Percentiles rank a stretch among this genome's conserved stretches.
phyloP scores from a whole-genome alignment of 2,113 vertebrate genomes.

The Lophura nycthemera region DNA sequence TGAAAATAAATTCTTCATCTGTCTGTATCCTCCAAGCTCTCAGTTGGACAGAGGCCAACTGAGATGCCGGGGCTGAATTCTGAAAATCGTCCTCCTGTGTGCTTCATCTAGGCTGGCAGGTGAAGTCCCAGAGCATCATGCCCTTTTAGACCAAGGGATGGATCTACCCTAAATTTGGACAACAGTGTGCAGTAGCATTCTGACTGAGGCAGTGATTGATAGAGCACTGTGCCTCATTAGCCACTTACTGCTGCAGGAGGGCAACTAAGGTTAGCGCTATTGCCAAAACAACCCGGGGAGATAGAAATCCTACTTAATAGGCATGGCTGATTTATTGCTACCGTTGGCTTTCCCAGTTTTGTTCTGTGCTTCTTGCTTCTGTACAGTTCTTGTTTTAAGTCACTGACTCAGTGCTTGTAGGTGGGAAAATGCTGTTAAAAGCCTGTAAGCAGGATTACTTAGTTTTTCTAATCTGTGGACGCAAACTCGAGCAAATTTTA shows the following conservation, averaged over 20 bases:
- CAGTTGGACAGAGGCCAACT: not conserved
- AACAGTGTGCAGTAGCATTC: conserved; percentile 22
- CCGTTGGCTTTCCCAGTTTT: conserved; percentile 14
- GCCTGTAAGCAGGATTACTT: not conserved
- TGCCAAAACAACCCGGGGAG: conserved; percentile 72
- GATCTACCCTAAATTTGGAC: not conserved
- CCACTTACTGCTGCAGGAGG: conserved; percentile 60
- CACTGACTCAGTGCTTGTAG: not conserved
- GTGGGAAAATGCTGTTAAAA: not conserved
- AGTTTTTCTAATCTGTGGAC: not conserved
- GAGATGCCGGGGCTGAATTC: not conserved
- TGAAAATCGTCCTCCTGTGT: not conserved
- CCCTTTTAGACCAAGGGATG: conserved; percentile 13
- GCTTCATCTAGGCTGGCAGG: not conserved
- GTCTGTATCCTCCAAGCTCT: not conserved
- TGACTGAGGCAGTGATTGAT: conserved; percentile 59
- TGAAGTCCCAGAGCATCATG: not conserved
- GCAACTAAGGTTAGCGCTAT: conserved; percentile 35
- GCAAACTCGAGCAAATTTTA: conserved; percentile 21
- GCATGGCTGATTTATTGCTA: conserved; percentile 50
- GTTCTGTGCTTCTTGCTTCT: not conserved
- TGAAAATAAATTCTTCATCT: not conserved
- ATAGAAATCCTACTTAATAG: conserved; percentile 61
- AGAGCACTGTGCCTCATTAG: conserved; percentile 61
- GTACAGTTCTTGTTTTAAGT: not conserved